Evolutionary conservation across 2,888 invertebrate species (phyloP).

Genomic region (Thyatira batis): DNA sequence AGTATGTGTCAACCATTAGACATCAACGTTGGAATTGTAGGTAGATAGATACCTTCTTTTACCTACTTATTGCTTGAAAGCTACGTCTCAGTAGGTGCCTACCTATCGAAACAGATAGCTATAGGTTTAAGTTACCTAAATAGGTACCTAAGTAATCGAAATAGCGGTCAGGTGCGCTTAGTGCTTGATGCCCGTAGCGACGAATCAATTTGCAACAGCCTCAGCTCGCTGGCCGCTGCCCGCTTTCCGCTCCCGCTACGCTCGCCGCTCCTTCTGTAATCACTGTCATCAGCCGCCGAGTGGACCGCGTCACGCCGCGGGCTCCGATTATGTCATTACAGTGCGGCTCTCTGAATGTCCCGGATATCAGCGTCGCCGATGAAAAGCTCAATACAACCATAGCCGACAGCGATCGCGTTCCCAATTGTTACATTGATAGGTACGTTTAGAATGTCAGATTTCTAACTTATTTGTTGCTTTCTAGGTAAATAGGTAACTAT

Average conservation of each 20-base stretch:
- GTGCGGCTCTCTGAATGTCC: conserved; percentile 50
- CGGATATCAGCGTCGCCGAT: conserved; percentile 55
- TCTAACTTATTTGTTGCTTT: neutral
- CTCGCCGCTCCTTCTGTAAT: conserved; percentile 42
- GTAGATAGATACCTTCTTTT: neutral
- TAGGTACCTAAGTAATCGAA: conserved; percentile 4
- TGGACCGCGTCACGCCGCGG: conserved; percentile 50
- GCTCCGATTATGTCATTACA: conserved; percentile 73
- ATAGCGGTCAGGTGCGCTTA: conserved; percentile 44
- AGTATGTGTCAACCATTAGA: too few relatives aligned
- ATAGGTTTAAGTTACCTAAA: neutral
- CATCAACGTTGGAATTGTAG: too few relatives aligned
- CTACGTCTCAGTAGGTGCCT: neutral
- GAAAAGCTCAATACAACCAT: conserved; percentile 55
- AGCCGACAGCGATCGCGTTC: conserved; percentile 52
- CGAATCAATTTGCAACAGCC: conserved; percentile 61
- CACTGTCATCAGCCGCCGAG: conserved; percentile 50
- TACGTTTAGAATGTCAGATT: conserved; percentile 7
- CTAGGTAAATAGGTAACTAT: neutral
- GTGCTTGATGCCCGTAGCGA: conserved; percentile 44
- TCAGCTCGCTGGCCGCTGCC: conserved; percentile 37
- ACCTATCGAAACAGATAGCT: too few relatives aligned
- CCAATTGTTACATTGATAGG: conserved; percentile 14
- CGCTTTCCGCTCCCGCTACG: conserved; percentile 45
- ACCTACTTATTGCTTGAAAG: neutral